Percentiles rank a stretch among this genome's conserved stretches.
phyloP scores from a whole-genome alignment of 2,888 invertebrate species.

The Eulithis prunata region DNA sequence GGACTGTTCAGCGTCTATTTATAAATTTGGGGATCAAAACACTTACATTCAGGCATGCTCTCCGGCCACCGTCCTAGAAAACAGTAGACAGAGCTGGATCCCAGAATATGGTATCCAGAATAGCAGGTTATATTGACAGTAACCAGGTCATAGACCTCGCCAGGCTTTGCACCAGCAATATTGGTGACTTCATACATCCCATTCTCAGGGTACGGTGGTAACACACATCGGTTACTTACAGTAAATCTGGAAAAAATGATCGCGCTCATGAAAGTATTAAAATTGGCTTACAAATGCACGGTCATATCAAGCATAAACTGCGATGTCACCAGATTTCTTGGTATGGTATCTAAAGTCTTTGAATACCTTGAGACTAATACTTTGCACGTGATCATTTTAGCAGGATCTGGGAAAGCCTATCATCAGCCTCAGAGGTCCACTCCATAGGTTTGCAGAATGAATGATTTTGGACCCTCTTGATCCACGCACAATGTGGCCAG shows the following conservation, averaged over 20 bases:
- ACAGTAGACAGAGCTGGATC: slow-evolving; percentile 6
- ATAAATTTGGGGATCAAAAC: background rate
- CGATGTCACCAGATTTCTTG: too few species aligned
- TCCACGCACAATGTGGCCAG: too few species aligned
- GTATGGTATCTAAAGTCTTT: too few species aligned
- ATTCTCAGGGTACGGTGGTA: slow-evolving; percentile 10
- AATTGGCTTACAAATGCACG: too few species aligned
- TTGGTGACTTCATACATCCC: slow-evolving; percentile 8
- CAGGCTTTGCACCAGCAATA: slow-evolving; percentile 9
- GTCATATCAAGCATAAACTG: too few species aligned
- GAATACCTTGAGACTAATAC: too few species aligned
- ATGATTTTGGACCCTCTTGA: too few species aligned
- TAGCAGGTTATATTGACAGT: slow-evolving; percentile 10
- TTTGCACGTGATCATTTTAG: too few species aligned
- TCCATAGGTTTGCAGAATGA: too few species aligned
- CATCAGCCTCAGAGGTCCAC: too few species aligned
- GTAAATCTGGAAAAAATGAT: background rate
- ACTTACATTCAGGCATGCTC: slow-evolving; percentile 16
- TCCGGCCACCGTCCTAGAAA: slow-evolving; percentile 9
- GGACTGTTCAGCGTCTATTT: too few species aligned
- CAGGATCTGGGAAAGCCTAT: too few species aligned
- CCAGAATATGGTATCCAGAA: background rate
- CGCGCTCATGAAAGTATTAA: background rate
- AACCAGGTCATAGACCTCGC: slow-evolving; percentile 7
- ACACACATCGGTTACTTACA: slow-evolving; percentile 3